Evolutionary conservation across 2,797 vertebrate genomes (phyloP), one percentile per base, ranked within the genome.

Genomic region (Momotus momota): DNA sequence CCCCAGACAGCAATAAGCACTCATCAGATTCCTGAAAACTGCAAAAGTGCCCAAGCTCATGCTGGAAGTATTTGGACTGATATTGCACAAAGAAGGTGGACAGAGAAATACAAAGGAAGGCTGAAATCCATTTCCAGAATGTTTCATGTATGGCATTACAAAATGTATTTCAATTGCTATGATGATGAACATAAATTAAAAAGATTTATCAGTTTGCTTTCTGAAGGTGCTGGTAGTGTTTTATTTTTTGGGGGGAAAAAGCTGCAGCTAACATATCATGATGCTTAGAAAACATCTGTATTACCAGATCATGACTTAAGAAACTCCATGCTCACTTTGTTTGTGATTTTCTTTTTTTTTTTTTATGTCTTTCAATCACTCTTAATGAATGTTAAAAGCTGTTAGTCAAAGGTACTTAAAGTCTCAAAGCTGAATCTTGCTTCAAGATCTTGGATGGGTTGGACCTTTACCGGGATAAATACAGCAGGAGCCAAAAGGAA

Each of bases 281-380:
- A 48, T 86, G 15, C n/a, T 90, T 93, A 81, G 49, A 54, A 96
- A 95, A 88, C 54, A 66, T 66, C 58, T 94, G 12, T 81, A 94
- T 45, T 65, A 88, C 9, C 35, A 95, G 20, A 33, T 69, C 38
- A 64, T 66, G 25, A 62, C 61, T 62, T 67, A 88, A 72, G 66
- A 87, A 92, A 62, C 31, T 61, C 13, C n/a, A 48, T 10, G 9
- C 7, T 72, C 60, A 64, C 7, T 92, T 85, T 69, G 33, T 93
- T 86, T 70, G 13, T 61, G 20, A 35, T 35, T 35, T 93, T 91
- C 75, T 6, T 9, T 69, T 20, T 7, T 74, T 10, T 0, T 33
- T 77, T 81, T 62, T 88, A 10, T 71, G 21, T 51, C 52, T 95
- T 94, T 58, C 52, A 66, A 2, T 81, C 10, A 18, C 9, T 38